Evolutionary conservation across 2,888 invertebrate genomes (phyloP).

Genomic region (Cheilosia vulpina): DNA sequence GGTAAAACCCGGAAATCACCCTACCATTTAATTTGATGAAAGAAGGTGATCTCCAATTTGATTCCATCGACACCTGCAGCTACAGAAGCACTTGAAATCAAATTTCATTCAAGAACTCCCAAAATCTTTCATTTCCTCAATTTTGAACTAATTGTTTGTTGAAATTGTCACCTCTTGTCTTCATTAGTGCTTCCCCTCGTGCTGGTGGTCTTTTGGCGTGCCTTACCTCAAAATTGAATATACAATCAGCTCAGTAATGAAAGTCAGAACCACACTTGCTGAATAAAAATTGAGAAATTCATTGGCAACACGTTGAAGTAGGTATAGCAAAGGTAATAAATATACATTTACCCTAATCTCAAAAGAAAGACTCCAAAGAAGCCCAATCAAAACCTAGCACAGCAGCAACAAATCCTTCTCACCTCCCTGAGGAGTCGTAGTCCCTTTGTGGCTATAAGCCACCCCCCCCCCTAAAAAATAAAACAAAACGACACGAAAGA

Average conservation of each 20-base stretch:
- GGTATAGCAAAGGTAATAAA: constrained; percentile 41
- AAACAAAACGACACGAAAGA: too few species aligned
- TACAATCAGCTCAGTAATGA: constrained; percentile 36
- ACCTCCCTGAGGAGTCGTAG: neutral
- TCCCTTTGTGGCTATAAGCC: constrained; percentile 29
- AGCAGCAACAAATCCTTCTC: constrained; percentile 13
- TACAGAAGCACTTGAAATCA: neutral
- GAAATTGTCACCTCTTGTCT: constrained; percentile 34
- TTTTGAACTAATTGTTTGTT: constrained; percentile 28
- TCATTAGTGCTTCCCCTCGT: constrained; percentile 30
- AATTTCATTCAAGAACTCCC: neutral
- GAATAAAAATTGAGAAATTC: constrained; percentile 54
- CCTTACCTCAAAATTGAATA: constrained; percentile 13
- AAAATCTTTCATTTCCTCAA: constrained; percentile 6
- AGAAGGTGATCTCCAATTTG: too few species aligned
- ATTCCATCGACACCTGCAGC: neutral
- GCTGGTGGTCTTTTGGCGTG: neutral
- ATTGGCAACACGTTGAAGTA: too few species aligned
- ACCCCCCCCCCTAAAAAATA: neutral
- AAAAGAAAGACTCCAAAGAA: constrained; percentile 12
- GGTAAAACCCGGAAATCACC: too few species aligned
- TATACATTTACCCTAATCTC: constrained; percentile 58
- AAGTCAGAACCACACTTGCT: neutral
- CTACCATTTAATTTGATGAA: too few species aligned
- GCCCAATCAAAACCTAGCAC: constrained; percentile 25